A percentile compares a stretch with the other conserved stretches of the same genome.
phyloP scores from a whole-genome alignment of 2,113 vertebrate genomes.

The Chloropsis cyanopogon region DNA sequence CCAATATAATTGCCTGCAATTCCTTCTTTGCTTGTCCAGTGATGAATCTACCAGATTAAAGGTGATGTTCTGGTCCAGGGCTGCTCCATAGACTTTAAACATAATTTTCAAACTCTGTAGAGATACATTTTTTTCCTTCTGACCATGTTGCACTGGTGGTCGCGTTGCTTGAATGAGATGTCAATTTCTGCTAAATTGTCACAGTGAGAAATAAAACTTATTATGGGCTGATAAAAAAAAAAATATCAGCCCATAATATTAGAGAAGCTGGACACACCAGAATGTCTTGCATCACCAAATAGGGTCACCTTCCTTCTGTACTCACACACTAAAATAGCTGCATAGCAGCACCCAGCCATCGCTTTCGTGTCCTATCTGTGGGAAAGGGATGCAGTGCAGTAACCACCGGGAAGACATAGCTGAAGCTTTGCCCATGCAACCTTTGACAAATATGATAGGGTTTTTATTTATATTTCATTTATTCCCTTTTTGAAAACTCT shows the following conservation, averaged over 20 bases:
- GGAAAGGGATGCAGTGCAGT: neutral
- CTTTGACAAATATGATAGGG: neutral
- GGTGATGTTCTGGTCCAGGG: neutral
- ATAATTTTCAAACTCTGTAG: neutral
- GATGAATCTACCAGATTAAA: accelerated
- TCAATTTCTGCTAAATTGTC: neutral
- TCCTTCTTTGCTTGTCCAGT: neutral
- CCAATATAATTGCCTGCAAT: neutral
- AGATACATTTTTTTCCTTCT: neutral
- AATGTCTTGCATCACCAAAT: neutral
- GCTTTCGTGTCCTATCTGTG: neutral
- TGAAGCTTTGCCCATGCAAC: neutral
- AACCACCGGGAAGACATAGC: neutral
- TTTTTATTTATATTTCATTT: neutral
- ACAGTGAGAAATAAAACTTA: neutral
- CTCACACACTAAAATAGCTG: neutral
- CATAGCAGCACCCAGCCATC: neutral
- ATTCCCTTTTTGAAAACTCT: neutral
- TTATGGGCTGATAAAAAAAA: neutral
- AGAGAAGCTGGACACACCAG: neutral
- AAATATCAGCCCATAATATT: neutral
- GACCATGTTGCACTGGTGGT: neutral
- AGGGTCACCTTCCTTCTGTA: neutral
- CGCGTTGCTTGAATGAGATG: neutral
- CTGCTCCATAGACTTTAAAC: neutral